Evolutionary conservation across 1,140 invertebrate genomes (phyloP), one percentile per base, ranked within the genome.

Genomic region (Armadillidium nasatum): DNA sequence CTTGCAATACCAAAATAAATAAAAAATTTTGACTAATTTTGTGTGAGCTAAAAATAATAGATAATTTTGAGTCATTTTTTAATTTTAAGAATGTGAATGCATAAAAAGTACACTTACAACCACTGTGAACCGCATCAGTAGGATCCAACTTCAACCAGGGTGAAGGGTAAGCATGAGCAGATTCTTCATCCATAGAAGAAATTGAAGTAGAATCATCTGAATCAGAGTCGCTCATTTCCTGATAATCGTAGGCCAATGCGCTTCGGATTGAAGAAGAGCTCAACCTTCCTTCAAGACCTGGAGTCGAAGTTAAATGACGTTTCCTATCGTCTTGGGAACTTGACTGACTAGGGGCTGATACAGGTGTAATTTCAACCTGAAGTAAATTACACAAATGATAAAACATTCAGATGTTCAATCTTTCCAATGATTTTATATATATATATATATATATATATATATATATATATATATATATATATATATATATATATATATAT

Each of bases 81-180:
- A 33, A 33, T 33, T 33, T 6, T 33, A 33, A 1, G 2, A 33
- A 33, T 33, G 6, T 33, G 6, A 33, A 33, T 33, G 6, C 1
- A 33, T 33, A 50, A 54, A 45, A 60, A 50, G 7, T 44, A n/a
- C 7, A 75, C 75, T 79, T 66, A 79, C 78, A 79, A 19, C 75
- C 78, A 71, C 75, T 72, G 22, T 73, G 71, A 45, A 74, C 44
- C 19, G 78, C 72, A 50, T 77, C 80, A 33, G 75, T 73, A 7
- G 77, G 69, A 60, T 78, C 77, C 22, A 75, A 67, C 44, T 80
- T 78, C 9, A 78, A 43, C 76, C 79, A 76, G 1, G 75, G 79
- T 15, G 77, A 77, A 7, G 79, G 77, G 21, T 76, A 22, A 54
- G 75, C 68, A 66, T 77, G 76, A 46, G 77, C 44, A 1, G 76